Evolutionary conservation across 1,140 invertebrate genomes (phyloP), one percentile per base, ranked within the genome.

Genomic region (Anastrepha ludens): DNA sequence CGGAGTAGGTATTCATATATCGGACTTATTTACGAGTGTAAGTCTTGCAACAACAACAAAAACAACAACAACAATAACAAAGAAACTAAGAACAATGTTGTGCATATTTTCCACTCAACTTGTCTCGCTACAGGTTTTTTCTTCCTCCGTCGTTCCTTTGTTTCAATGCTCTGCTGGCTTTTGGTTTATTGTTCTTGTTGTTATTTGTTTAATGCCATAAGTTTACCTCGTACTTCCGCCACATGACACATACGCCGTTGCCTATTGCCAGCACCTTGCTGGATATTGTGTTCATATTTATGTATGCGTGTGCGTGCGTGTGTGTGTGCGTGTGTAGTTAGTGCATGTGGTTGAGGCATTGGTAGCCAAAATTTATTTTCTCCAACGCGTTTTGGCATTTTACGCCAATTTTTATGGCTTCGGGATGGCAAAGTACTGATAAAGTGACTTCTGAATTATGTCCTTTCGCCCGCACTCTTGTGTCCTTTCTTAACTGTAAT

Each of bases 351-450:
- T 62, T 62, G 60, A 4, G n/a, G 5, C 15, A 6, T 5, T 62
- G 9, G 60, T 62, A 15, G 15, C 60, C n/a, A n/a, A 81, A 55
- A 58, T 55, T 81, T 81, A 81, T 81, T 55, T 81, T 81, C 47
- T 55, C 74, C 74, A 55, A 81, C 74, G 55, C 74, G 58, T 81
- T 81, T 81, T 81, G 74, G 20, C 74, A 81, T 20, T 81, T 81
- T 81, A 29, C 74, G 74, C 47, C 74, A 81, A 81, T 81, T 81
- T 81, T 81, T 81, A 81, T 81, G 50, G 74, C n/a, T 81, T 81
- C 47, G 29, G 47, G 74, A 81, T 81, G 74, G 44, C n/a, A 81
- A 17, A 7, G 17, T 20, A 55, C 44, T 81, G 74, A 81, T 81
- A 81, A 81, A 50, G 74, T 50, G 44, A 55, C 44, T 55, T 55